A percentile compares a stretch with the other conserved stretches of the same genome.
Conservation (phyloP, 2,888 invertebrate genomes). For the Hypselothyrea guttata region DNA sequence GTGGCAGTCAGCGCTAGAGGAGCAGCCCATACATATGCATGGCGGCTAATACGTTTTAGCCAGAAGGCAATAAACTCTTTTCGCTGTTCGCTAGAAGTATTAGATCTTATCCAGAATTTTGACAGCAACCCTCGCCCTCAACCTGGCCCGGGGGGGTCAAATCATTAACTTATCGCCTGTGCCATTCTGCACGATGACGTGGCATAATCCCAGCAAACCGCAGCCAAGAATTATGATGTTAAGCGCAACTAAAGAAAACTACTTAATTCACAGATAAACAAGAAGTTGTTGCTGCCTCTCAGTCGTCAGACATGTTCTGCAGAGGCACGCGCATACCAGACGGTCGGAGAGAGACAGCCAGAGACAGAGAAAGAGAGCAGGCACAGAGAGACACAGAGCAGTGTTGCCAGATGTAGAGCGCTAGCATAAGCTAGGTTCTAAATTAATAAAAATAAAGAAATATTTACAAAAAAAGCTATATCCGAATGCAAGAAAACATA, state of each 20-base stretch:
- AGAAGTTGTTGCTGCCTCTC: slow-evolving; percentile 60
- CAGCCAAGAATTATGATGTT: slow-evolving; percentile 67
- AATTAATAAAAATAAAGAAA: too few species aligned
- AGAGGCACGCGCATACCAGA: slow-evolving; percentile 70
- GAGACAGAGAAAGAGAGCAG: not conserved
- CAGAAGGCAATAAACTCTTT: slow-evolving; percentile 19
- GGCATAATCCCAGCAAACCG: slow-evolving; percentile 58
- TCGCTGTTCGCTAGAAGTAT: slow-evolving; percentile 5
- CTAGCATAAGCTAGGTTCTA: too few species aligned
- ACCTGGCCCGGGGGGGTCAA: not conserved
- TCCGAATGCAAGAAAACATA: too few species aligned
- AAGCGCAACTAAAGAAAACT: slow-evolving; percentile 58
- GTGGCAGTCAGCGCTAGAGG: slow-evolving; percentile 3
- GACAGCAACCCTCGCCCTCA: slow-evolving; percentile 24
- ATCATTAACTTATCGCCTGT: slow-evolving; percentile 3
- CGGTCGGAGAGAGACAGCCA: slow-evolving; percentile 19
- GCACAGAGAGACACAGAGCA: too few species aligned
- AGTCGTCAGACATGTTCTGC: slow-evolving; percentile 70
- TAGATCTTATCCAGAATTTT: slow-evolving; percentile 18
- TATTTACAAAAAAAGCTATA: too few species aligned
- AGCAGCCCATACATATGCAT: slow-evolving; percentile 54
- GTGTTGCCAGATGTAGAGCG: too few species aligned
- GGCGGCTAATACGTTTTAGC: slow-evolving; percentile 40
- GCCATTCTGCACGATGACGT: slow-evolving; percentile 46
- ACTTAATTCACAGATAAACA: slow-evolving; percentile 69